These are phyloP conservation scores for Drusus annulatus DNA, from an alignment of 1,140 invertebrate genomes.

Conservation along the genomic window DNA sequence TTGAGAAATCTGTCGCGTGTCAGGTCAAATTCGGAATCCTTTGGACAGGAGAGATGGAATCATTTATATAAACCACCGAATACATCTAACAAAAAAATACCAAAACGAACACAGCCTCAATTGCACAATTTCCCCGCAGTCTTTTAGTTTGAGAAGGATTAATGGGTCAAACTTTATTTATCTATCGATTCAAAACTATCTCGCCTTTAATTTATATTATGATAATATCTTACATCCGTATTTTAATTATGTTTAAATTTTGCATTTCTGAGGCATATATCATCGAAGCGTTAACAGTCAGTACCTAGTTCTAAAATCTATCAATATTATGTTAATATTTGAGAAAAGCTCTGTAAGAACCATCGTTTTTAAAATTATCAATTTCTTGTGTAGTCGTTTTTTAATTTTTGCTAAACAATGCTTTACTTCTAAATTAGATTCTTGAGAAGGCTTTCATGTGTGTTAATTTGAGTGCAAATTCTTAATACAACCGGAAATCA, in stretches of 20 bases:
- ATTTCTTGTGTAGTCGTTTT: background rate
- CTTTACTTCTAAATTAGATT: background rate
- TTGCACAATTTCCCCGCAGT: too few relatives aligned
- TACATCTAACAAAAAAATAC: background rate
- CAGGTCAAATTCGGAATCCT: conserved; percentile 7
- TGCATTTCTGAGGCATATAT: too few relatives aligned
- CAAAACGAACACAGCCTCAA: too few relatives aligned
- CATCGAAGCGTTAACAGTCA: too few relatives aligned
- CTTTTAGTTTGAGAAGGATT: too few relatives aligned
- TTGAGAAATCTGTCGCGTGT: background rate
- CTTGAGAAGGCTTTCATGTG: background rate
- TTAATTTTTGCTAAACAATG: background rate
- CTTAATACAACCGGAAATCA: conserved; percentile 8
- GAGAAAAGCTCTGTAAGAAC: background rate
- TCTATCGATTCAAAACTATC: too few relatives aligned
- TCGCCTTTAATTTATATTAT: too few relatives aligned
- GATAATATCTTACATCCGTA: too few relatives aligned
- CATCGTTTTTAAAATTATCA: background rate
- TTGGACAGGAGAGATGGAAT: background rate
- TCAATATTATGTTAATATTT: background rate
- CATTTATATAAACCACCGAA: background rate
- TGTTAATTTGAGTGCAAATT: background rate
- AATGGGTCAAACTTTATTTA: too few relatives aligned
- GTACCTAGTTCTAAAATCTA: background rate
- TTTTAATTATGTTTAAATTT: too few relatives aligned